Base-by-base conservation (phyloP, 2,888 invertebrate genomes). In the Lymantria monacha region DNA sequence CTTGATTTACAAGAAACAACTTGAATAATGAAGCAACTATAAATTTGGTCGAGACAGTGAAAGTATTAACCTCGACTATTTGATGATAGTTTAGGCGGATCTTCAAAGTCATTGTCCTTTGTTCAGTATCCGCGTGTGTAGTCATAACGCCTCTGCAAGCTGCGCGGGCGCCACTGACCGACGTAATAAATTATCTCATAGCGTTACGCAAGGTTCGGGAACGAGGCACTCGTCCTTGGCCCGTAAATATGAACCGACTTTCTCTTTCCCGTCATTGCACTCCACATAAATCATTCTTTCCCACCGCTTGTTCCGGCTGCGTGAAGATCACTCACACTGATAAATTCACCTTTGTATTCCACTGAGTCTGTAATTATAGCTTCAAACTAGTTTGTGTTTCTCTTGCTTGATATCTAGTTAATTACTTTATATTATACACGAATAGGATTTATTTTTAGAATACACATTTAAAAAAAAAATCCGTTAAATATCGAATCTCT, bases 201-300 rank as follows among this genome's bases (percentile, higher is more conserved):
- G 37, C n/a, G 41, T 67, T 67, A 55, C 72, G 75, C 70, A 76
- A 76, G 57, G 58, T 53, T 55, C 71, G 81, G 83, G 88, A 80
- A 77, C 87, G 80, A 69, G 75, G 85, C 78, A 79, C 87, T 83
- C 87, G 89, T 90, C 89, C 90, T 90, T 90, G 90, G 79, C 80
- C 76, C 64, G 72, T 77, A 76, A 79, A 74, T 65, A 56, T 44
- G 54, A 33, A 46, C 42, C 63, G 53, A 87, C 90, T 88, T 88
- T 90, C 90, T 87, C 90, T 85, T 81, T 63, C 60, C 57, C 57
- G 57, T 54, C 59, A 56, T 56, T 61, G 69, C 68, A 59, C 57
- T 70, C 64, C 61, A 62, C 57, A 72, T 78, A 66, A 71, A 74
- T 73, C 70, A 71, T 74, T 70, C 59, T 63, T 71, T 62, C 57